Conservation (phyloP, 2,113 vertebrate species). For the Gymnobelideus leadbeateri region DNA sequence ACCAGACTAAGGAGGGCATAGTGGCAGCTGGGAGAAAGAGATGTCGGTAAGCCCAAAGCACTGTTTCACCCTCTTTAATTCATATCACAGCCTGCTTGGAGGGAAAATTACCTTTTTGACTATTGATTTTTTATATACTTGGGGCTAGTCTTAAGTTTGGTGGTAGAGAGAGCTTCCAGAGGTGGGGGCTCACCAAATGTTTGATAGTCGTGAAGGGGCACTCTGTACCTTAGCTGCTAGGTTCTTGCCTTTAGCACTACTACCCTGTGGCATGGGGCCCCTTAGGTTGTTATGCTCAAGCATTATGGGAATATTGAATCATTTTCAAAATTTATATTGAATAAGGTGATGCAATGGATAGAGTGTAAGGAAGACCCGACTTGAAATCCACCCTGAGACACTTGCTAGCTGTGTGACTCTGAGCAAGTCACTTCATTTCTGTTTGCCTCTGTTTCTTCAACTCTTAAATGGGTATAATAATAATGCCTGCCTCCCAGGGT, state of each 20-base stretch:
- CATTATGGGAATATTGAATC: not conserved
- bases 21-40: not conserved
- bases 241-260: constrained; percentile 3
- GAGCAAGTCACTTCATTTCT: not conserved
- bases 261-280: constrained; percentile 13
- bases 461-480: not conserved
- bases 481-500: too few relatives aligned
- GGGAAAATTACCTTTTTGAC: constrained; percentile 47
- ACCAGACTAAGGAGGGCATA: not conserved
- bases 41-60: constrained; percentile 17
- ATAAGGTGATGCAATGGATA: not conserved
- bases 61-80: constrained; percentile 6
- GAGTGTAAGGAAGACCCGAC: not conserved
- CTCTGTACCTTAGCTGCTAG: constrained; percentile 38
- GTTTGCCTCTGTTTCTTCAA: not conserved
- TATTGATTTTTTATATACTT: constrained; percentile 34
- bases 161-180: constrained; percentile 28
- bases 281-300: not conserved
- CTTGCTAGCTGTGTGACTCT: not conserved
- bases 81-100: not conserved
- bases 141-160: constrained; percentile 31
- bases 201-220: constrained; percentile 26
- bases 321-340: not conserved
- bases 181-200: constrained; percentile 26
- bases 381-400: not conserved